A percentile compares a stretch with the other conserved stretches of the same genome.
Evolutionary conservation across 2,797 vertebrate species (phyloP).

Genomic region (Channallabes apus): DNA sequence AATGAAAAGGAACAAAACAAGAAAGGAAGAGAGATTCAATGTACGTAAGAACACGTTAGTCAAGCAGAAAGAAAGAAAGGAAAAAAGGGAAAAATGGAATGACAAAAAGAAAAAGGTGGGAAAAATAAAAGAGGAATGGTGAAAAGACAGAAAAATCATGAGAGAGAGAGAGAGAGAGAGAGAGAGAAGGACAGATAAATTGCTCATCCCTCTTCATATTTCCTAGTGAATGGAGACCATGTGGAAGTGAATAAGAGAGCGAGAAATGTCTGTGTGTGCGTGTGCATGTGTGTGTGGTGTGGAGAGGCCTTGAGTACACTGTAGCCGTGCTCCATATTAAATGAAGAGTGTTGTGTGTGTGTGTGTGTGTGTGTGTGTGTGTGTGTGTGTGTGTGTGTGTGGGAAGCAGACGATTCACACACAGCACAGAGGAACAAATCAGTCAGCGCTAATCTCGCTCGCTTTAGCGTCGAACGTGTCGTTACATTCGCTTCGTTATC

Average conservation of each 20-base stretch:
- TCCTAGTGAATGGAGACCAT: constrained; percentile 31
- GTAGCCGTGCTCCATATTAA: neutral
- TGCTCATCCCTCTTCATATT: constrained; percentile 19
- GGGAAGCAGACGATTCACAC: constrained; percentile 10
- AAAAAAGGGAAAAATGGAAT: neutral
- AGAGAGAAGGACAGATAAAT: neutral
- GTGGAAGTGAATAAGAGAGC: constrained; percentile 15
- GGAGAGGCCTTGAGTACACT: constrained; percentile 25
- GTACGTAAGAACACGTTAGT: neutral
- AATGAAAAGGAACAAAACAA: neutral
- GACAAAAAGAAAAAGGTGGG: neutral
- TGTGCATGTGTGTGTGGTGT: constrained; percentile 6
- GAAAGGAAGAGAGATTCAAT: neutral
- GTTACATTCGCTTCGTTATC: constrained; percentile 60
- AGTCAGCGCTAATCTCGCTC: constrained; percentile 61
- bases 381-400: neutral
- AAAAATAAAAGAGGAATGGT: neutral
- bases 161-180: neutral
- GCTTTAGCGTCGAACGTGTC: constrained; percentile 54
- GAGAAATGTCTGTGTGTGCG: constrained; percentile 1
- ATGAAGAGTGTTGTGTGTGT: neutral
- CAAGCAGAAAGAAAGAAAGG: constrained; percentile 29
- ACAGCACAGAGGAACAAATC: constrained; percentile 54
- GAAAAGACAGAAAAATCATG: neutral
- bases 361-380: neutral